phyloP scores from a whole-genome alignment of 2,113 vertebrate genomes.

The Beaufortia kweichowensis region DNA sequence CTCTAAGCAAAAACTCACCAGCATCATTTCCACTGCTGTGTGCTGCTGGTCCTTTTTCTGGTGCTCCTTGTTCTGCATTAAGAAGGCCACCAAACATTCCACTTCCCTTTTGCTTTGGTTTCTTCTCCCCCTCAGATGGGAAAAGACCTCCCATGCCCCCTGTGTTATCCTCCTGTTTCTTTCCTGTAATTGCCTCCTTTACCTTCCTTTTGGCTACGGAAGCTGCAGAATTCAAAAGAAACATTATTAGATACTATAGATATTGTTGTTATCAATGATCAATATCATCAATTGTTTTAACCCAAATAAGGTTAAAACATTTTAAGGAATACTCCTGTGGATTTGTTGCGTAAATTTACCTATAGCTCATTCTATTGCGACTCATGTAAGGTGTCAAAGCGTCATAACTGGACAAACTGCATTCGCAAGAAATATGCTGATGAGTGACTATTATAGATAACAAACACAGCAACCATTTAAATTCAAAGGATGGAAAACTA shows the following conservation, averaged over 20 bases:
- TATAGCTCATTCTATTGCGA: not conserved
- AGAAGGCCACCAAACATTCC: slow-evolving; percentile 61
- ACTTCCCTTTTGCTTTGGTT: slow-evolving; percentile 51
- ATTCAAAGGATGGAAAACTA: not conserved
- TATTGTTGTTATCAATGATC: not conserved
- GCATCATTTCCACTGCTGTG: not conserved
- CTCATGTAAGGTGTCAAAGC: slow-evolving; percentile 4
- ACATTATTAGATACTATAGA: not conserved
- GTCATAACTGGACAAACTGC: not conserved
- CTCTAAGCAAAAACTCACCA: not conserved
- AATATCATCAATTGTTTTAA: not conserved
- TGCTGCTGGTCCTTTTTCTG: not conserved
- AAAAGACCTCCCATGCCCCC: slow-evolving; percentile 45
- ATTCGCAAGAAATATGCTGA: not conserved
- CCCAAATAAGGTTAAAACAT: not conserved
- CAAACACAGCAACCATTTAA: not conserved
- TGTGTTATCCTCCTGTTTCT: slow-evolving; percentile 38
- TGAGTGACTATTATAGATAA: not conserved
- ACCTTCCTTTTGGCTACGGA: slow-evolving; percentile 50
- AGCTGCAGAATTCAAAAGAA: slow-evolving; percentile 51
- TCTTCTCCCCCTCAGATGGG: slow-evolving; percentile 39
- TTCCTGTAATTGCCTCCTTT: slow-evolving; percentile 43
- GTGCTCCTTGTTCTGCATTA: not conserved
- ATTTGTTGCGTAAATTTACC: not conserved
- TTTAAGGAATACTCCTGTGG: not conserved